These are phyloP conservation scores for Heliothis subflexa DNA, from an alignment of 1,140 invertebrate species.

Conservation along the genomic window DNA sequence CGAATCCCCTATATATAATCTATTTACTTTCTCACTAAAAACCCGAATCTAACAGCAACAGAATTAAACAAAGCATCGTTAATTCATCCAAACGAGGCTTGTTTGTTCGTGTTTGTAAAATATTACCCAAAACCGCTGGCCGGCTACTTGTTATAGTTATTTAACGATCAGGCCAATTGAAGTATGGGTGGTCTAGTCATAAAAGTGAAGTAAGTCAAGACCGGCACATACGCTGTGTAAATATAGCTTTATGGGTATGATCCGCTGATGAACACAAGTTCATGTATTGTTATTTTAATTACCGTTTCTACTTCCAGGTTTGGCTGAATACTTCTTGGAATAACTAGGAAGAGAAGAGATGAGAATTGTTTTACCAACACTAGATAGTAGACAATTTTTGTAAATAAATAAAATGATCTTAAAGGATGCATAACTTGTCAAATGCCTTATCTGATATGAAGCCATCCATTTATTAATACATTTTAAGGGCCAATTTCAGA, in stretches of 20 bases:
- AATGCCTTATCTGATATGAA: neutral
- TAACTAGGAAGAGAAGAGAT: too few species aligned
- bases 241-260: slow-evolving; percentile 54
- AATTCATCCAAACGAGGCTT: slow-evolving; percentile 7
- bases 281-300: slow-evolving; percentile 8
- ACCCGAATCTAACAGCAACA: neutral
- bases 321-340: too few species aligned
- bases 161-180: slow-evolving; percentile 67
- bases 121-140: slow-evolving; percentile 58
- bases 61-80: slow-evolving; percentile 36
- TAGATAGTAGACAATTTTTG: too few species aligned
- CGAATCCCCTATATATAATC: neutral
- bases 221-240: slow-evolving; percentile 37
- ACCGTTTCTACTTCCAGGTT: neutral
- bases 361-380: too few species aligned
- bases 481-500: too few species aligned
- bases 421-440: too few species aligned
- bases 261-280: slow-evolving; percentile 28
- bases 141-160: slow-evolving; percentile 58
- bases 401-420: too few species aligned
- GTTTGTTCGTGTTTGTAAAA: slow-evolving; percentile 48
- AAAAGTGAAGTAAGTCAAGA: slow-evolving; percentile 56
- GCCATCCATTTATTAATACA: neutral
- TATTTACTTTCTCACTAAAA: slow-evolving; percentile 4
- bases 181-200: slow-evolving; percentile 67